Evolutionary conservation across 2,888 invertebrate species (phyloP).

Genomic region (Sminthurides aquaticus): DNA sequence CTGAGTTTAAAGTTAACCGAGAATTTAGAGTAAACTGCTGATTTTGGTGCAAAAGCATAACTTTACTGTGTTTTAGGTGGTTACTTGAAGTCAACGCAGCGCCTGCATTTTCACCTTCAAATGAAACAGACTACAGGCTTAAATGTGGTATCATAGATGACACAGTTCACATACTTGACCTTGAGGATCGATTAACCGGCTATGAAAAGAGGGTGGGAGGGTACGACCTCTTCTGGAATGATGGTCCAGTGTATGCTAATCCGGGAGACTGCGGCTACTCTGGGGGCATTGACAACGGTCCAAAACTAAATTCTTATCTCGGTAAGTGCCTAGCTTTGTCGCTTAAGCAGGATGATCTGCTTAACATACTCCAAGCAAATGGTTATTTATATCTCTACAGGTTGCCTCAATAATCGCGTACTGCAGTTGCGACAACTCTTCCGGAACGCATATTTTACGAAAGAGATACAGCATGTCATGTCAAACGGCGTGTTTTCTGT

Average conservation of each 20-base stretch:
- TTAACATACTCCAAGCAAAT: background rate
- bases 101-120: constrained; percentile 56
- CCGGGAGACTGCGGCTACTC: constrained; percentile 31
- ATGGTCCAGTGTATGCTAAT: constrained; percentile 49
- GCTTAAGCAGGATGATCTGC: background rate
- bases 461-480: constrained; percentile 17
- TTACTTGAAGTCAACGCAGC: constrained; percentile 58
- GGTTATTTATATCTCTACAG: constrained; percentile 20
- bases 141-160: constrained; percentile 56
- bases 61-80: constrained; percentile 47
- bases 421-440: constrained; percentile 35
- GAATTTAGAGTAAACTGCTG: no score
- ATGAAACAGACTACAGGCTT: constrained; percentile 54
- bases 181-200: constrained; percentile 50
- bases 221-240: constrained; percentile 56
- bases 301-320: constrained; percentile 39
- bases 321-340: constrained; percentile 29
- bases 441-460: constrained; percentile 25
- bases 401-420: constrained; percentile 39
- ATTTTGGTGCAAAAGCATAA: no score
- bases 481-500: background rate
- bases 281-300: constrained; percentile 26
- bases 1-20: background rate
- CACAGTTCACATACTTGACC: constrained; percentile 54
- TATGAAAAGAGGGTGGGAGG: constrained; percentile 55